Percentiles rank a stretch among this genome's conserved stretches.
These are phyloP conservation scores for Microctonus hyperodae DNA, from an alignment of 2,888 invertebrate genomes.

Conservation along the genomic window DNA sequence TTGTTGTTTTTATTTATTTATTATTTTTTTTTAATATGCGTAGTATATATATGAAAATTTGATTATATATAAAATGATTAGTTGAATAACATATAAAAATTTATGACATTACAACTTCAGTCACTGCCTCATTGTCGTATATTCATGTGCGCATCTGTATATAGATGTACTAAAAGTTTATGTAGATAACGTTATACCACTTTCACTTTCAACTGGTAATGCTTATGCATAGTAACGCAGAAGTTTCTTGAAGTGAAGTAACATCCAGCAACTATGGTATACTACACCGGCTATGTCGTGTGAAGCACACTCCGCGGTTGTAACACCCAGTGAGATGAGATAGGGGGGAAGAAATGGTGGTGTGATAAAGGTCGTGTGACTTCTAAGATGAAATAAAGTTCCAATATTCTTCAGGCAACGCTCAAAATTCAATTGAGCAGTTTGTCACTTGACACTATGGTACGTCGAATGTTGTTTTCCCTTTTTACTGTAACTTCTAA, in stretches of 20 bases:
- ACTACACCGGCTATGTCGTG: conserved; percentile 19
- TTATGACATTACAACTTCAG: background rate
- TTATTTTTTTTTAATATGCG: background rate
- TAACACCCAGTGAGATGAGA: background rate
- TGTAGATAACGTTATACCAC: conserved; percentile 50
- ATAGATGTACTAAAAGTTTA: conserved; percentile 39
- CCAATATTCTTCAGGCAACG: conserved; percentile 32
- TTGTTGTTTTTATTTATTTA: no score
- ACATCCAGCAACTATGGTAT: conserved; percentile 38
- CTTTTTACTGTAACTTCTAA: background rate
- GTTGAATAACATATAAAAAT: background rate
- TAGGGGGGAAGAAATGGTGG: background rate
- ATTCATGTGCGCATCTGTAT: conserved; percentile 4
- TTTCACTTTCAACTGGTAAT: conserved; percentile 60
- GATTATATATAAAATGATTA: background rate
- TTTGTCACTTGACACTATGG: conserved; percentile 18
- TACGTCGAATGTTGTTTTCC: background rate
- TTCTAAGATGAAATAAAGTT: conserved; percentile 6
- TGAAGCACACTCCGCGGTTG: background rate
- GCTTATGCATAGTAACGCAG: conserved; percentile 60
- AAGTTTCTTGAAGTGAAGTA: conserved; percentile 55
- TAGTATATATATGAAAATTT: background rate
- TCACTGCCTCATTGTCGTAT: conserved; percentile 5
- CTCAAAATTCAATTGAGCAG: conserved; percentile 45
- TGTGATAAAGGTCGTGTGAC: background rate